These are phyloP conservation scores for Hippocampus guttulatus DNA, from an alignment of 2,113 vertebrate species.

Conservation along the genomic window DNA sequence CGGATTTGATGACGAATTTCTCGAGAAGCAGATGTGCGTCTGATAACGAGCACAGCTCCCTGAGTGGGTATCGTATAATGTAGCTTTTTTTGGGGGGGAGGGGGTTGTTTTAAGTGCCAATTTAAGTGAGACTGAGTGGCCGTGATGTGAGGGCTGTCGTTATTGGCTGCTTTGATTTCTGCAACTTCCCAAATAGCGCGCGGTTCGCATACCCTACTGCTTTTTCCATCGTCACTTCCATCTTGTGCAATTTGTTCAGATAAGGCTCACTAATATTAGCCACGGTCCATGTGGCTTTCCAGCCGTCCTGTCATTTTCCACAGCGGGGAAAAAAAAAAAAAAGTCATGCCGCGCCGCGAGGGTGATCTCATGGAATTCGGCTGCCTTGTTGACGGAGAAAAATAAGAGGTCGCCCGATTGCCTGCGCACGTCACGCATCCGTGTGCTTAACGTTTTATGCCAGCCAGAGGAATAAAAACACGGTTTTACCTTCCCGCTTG, in stretches of 20 bases:
- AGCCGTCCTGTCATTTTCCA: constrained; percentile 44
- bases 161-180: constrained; percentile 45
- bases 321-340: constrained; percentile 52
- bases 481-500: constrained; percentile 21
- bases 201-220: constrained; percentile 17
- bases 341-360: constrained; percentile 16
- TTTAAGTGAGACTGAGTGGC: constrained; percentile 33
- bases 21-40: constrained; percentile 5
- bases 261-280: constrained; percentile 57
- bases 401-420: constrained; percentile 42
- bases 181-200: constrained; percentile 28
- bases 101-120: too few species aligned
- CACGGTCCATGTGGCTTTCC: constrained; percentile 33
- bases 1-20: neutral
- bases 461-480: constrained; percentile 18
- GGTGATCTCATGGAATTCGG: constrained; percentile 49
- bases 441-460: constrained; percentile 39
- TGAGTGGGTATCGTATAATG: neutral
- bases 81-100: neutral
- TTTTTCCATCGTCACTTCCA: constrained; percentile 42
- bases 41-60: constrained; percentile 24
- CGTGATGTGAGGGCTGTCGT: constrained; percentile 55
- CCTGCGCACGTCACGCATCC: constrained; percentile 19
- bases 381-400: constrained; percentile 31
- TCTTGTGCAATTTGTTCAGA: constrained; percentile 42